Percentiles rank a stretch among this genome's conserved stretches.
Evolutionary conservation across 2,797 vertebrate genomes (phyloP).

Genomic region (Xerus rutilus): DNA sequence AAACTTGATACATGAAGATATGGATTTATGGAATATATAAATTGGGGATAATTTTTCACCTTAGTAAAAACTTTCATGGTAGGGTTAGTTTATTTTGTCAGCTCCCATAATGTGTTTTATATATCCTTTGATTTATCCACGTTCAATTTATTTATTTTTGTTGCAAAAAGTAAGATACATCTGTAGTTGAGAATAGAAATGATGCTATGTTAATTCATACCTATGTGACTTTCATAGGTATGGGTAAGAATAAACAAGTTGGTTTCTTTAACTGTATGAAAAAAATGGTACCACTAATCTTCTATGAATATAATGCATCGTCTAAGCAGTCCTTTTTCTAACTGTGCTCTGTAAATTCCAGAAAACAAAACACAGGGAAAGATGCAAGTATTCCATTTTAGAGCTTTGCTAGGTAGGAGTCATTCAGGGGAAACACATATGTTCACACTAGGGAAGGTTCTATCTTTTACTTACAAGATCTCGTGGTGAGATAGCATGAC

Average conservation of each 20-base stretch:
- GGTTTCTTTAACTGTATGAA: neutral
- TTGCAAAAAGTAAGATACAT: conserved; percentile 29
- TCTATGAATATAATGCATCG: neutral
- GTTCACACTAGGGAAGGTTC: conserved; percentile 32
- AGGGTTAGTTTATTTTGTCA: conserved; percentile 64
- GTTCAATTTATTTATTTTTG: conserved; percentile 36
- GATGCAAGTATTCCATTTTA: conserved; percentile 53
- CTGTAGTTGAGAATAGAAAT: neutral
- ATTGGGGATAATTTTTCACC: conserved; percentile 46
- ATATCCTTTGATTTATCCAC: conserved; percentile 37
- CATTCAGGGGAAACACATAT: conserved; percentile 13
- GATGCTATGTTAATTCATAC: neutral
- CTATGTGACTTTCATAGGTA: conserved; percentile 16
- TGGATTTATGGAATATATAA: conserved; percentile 47
- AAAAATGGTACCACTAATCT: neutral
- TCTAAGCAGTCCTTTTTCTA: conserved; percentile 40
- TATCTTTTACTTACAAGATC: conserved; percentile 43
- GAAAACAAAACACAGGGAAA: conserved; percentile 52
- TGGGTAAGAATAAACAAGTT: neutral
- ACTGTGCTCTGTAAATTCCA: conserved; percentile 51
- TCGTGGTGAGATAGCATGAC: neutral
- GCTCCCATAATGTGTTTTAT: conserved; percentile 24
- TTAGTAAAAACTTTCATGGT: conserved; percentile 44
- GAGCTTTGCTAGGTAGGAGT: conserved; percentile 16
- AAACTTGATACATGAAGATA: conserved; percentile 45